phyloP scores from a whole-genome alignment of 2,888 invertebrate genomes.

The Drosophila monieri region DNA sequence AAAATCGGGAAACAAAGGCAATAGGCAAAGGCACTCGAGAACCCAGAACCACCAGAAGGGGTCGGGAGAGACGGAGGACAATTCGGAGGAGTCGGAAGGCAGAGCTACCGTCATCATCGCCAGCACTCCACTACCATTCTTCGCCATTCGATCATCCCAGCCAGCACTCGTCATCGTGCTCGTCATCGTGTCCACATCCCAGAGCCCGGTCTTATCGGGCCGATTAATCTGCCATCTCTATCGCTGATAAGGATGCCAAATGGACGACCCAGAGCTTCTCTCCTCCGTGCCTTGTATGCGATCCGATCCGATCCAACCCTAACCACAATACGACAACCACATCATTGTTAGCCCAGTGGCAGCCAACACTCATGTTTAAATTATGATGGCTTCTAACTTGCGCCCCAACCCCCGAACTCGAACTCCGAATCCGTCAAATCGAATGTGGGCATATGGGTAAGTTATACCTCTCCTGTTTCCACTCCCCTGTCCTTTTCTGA shows the following conservation, averaged over 20 bases:
- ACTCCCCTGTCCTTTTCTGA: not conserved
- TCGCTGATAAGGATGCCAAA: slow-evolving; percentile 72
- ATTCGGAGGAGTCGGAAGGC: slow-evolving; percentile 7
- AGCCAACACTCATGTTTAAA: slow-evolving; percentile 79
- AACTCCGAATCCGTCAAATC: slow-evolving; percentile 17
- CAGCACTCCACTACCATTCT: slow-evolving; percentile 44
- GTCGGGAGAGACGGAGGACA: slow-evolving; percentile 1
- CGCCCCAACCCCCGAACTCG: slow-evolving; percentile 39
- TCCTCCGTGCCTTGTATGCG: slow-evolving; percentile 7
- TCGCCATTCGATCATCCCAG: slow-evolving; percentile 46
- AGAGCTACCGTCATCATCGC: slow-evolving; percentile 76
- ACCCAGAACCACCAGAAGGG: slow-evolving; percentile 10
- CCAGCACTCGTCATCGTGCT: slow-evolving; percentile 60
- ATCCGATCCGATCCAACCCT: slow-evolving; percentile 36
- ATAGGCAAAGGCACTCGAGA: slow-evolving; percentile 20
- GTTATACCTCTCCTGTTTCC: not conserved
- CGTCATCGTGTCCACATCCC: slow-evolving; percentile 48
- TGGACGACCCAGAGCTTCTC: slow-evolving; percentile 61
- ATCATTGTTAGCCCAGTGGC: slow-evolving; percentile 69
- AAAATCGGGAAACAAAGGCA: slow-evolving; percentile 49
- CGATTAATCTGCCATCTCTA: slow-evolving; percentile 81
- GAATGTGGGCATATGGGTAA: slow-evolving; percentile 66
- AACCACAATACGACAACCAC: slow-evolving; percentile 34
- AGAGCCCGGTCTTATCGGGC: slow-evolving; percentile 71
- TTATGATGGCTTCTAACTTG: slow-evolving; percentile 81